Base-by-base conservation (phyloP, 2,797 vertebrate genomes). In the Pteropus rufus region DNA sequence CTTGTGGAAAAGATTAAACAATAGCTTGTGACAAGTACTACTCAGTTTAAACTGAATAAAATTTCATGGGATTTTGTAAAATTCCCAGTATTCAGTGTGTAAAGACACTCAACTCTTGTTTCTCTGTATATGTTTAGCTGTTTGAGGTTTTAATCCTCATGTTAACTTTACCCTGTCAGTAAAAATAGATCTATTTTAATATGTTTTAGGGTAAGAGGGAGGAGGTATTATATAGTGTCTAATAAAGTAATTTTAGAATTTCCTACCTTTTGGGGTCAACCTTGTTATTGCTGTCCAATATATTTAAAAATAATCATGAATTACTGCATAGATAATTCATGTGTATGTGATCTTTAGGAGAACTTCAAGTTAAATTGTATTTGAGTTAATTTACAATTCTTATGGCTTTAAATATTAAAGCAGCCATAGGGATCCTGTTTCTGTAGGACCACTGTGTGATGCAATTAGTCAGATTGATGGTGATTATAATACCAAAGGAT, bases 21-120 rank as follows among this genome's bases (percentile, higher is more conserved):
- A 96, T 86, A 81, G 12, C 26, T 90, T 93, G 3, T 90, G 80
- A 96, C 41, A 88, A 96, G 16, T 84, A 83, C 21, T 76, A 69
- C 19, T 96, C 46, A 89, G 29, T 89, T 91, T 93, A 84, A 92
- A 72, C 11, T 44, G 62, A 91, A 77, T 91, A 91, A 72, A 72
- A 84, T 84, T 67, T 46, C 54, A 41, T 34, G 56, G 52, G 62
- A 77, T 81, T 96, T 54, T 76, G 39, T 73, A 76, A 90, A 70
- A 84, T 93, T 90, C 23, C 26, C 15, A 14, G 3, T 39, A n/a
- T 73, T 46, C 18, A 65, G 29, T 67, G 31, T 19, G 24, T 85
- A 58, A 79, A 64, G 56, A 21, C 39, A 82, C 10, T 77, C 31
- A 65, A 91, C 4, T 67, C n/a, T 26, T 90, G 24, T 29, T 76